These are phyloP conservation scores for Stenichneumon culpator DNA, from an alignment of 2,888 invertebrate species.

Conservation along the genomic window DNA sequence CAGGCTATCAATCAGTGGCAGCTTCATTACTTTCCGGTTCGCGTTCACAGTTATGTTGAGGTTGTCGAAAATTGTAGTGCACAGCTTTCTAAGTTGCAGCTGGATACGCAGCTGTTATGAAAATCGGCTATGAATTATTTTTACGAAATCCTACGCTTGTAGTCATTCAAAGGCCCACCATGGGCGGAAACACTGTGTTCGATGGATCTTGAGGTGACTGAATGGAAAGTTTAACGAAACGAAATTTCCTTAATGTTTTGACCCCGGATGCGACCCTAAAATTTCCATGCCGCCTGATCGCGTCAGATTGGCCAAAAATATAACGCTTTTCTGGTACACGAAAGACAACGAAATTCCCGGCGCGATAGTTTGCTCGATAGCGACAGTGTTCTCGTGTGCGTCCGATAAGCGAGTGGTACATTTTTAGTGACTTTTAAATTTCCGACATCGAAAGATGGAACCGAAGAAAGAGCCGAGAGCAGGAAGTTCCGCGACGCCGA, in stretches of 20 bases:
- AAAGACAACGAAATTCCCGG: conserved; percentile 7
- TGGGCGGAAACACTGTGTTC: neutral
- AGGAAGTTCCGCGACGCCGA: conserved; percentile 67
- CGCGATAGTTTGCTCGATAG: conserved; percentile 16
- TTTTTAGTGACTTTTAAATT: conserved; percentile 34
- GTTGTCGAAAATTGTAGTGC: too few species aligned
- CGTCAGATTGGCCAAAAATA: neutral
- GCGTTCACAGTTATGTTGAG: too few species aligned
- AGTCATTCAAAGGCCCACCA: neutral
- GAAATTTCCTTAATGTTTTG: neutral
- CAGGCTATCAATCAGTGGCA: too few species aligned
- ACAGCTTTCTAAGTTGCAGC: too few species aligned
- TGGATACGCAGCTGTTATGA: too few species aligned
- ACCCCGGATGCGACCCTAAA: neutral
- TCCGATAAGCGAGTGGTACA: neutral
- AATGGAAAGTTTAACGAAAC: neutral
- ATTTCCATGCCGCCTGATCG: too few species aligned
- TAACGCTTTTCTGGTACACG: neutral
- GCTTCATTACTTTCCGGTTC: neutral
- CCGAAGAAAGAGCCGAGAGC: conserved; percentile 71
- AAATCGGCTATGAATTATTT: neutral
- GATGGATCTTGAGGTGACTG: neutral
- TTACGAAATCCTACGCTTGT: neutral
- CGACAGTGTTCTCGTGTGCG: neutral
- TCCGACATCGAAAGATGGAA: conserved; percentile 72